Evolutionary conservation across 1,140 invertebrate genomes (phyloP), one percentile per base, ranked within the genome.

Genomic region (Nasonia longicornis): DNA sequence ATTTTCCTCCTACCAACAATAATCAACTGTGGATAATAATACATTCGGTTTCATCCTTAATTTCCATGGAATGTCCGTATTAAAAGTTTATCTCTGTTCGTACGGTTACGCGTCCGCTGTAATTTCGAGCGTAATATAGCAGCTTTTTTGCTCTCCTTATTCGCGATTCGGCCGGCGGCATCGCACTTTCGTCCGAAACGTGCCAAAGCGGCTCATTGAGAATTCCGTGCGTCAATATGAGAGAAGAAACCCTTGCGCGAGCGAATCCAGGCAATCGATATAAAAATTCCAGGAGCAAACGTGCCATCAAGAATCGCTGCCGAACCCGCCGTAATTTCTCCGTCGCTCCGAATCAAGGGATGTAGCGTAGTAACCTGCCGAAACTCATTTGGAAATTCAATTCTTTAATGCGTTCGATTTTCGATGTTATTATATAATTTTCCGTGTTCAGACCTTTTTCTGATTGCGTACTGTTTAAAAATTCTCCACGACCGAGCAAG

Each of bases 221-320:
- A 77, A 81, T 81, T 81, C 79, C 66, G 64, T 58, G 42, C 72
- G 72, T 80, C 79, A 67, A 80, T 80, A 80, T 80, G 69, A 77
- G 22, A 67, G 38, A 67, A 80, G 69, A 80, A 80, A 52, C 52
- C 70, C 58, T 80, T 48, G 11, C 71, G 52, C 52, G 8, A 66
- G 78, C 29, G 22, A 58, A 75, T 80, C 63, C 42, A 69, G 26
- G 72, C 72, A 70, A 75, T 80, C 64, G 64, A 80, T 69, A 80
- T 75, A 75, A 80, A 80, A 80, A 80, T 80, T 80, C 78, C 63
- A 45, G 29, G 12, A 38, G 64, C 63, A 58, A 66, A 52, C 20
- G 42, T n/a, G 72, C 78, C 20, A 80, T 74, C 45, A 45, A 70
- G 38, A 75, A 75, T 80, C 72, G 52, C 63, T 42, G 52, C 31